Evolutionary conservation across 2,113 vertebrate species (phyloP).

Genomic region (Peromyscus polionotus): DNA sequence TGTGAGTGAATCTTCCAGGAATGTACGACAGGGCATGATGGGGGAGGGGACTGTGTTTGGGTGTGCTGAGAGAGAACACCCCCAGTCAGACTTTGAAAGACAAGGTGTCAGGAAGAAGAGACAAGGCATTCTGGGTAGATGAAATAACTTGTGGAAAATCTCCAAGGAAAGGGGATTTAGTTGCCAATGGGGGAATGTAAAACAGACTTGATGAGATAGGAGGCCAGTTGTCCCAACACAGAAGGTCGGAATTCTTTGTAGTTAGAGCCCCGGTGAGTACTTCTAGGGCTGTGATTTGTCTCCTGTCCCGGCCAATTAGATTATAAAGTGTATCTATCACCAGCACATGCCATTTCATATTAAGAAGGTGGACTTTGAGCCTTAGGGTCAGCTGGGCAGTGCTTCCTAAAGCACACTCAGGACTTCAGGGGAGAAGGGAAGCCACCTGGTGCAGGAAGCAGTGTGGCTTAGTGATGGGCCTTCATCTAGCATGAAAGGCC

Average conservation of each 20-base stretch:
- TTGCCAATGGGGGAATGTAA: not conserved
- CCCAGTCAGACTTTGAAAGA: not conserved
- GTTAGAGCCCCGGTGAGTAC: no score
- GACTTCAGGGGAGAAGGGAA: not conserved
- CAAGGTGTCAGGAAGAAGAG: not conserved
- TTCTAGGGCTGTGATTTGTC: not conserved
- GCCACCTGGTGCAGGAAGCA: not conserved
- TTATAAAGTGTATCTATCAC: not conserved
- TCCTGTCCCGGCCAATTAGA: not conserved
- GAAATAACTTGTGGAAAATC: slow-evolving; percentile 12
- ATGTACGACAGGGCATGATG: not conserved
- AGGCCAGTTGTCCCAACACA: not conserved
- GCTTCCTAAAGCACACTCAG: not conserved
- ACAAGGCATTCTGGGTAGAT: not conserved
- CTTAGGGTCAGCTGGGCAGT: not conserved
- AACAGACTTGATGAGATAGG: not conserved
- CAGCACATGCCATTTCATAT: not conserved
- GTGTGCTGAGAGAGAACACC: not conserved
- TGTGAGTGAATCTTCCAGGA: not conserved
- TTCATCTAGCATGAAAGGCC: not conserved
- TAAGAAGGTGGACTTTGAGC: not conserved
- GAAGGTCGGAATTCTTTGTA: not conserved
- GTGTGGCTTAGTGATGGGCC: not conserved
- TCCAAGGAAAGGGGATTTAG: not conserved
- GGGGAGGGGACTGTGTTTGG: not conserved